Base-by-base conservation (phyloP, 2,888 invertebrate genomes). In the Trichacis sp. region DNA sequence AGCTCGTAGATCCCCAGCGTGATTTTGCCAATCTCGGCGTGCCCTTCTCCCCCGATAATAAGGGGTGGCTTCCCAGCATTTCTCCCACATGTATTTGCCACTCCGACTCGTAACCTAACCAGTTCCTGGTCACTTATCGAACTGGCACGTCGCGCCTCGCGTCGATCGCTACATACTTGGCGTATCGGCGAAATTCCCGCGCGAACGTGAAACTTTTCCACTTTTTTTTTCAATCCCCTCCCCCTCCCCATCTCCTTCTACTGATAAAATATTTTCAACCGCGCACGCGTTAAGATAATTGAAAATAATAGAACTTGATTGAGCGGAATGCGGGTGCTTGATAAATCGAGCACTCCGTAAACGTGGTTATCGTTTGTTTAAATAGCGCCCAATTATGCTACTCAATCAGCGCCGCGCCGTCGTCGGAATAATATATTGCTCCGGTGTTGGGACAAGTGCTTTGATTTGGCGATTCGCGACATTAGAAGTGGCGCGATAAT, bases 61-160 rank as follows among this genome's bases (percentile, higher is more conserved):
- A 78, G 78, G 81, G 80, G 77, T 78, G 78, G 77, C 65, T 76
- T 73, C 76, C 76, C 73, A 70, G 66, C 72, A 65, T 70, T 76
- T 70, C 69, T 62, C 74, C 69, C 74, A 69, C 73, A 73, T 73
- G 73, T 73, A 70, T 72, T 65, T 73, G 70, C 69, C 69, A 69
- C 68, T 56, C 56, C 38, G 65, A 56, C 71, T 66, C 71, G 63
- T 64, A 70, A 60, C 68, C 68, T 73, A 66, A 70, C 73, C 72
- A 73, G 73, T 77, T 70, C 52, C 68, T 59, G 69, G 63, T 70
- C 74, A 70, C 58, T 47, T 68, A 52, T 69, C 51, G 61, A 67
- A 70, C 58, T 53, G 68, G 42, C 64, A 62, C 63, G 60, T 58
- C 48, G 48, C 43, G 17, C 9, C 33, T 33, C 33, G 33, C 8